These are phyloP conservation scores for Amazona ochrocephala DNA, from an alignment of 2,797 vertebrate species.

Conservation along the genomic window DNA sequence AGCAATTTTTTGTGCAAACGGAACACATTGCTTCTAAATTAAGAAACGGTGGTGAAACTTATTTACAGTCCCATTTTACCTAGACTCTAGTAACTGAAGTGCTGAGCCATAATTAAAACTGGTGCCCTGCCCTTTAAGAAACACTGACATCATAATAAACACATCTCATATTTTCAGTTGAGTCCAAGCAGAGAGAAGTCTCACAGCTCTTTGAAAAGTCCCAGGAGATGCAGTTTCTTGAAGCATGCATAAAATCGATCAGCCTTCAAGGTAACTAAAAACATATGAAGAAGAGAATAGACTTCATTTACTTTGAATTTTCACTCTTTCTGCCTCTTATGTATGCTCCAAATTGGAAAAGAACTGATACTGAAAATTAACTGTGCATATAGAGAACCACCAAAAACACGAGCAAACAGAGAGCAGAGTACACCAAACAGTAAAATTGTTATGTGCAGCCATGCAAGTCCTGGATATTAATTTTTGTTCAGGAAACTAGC, in stretches of 20 bases:
- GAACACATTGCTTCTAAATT: not conserved
- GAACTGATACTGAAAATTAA: not conserved
- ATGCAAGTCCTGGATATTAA: not conserved
- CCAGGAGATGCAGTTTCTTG: constrained; percentile 6
- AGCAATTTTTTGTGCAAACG: not conserved
- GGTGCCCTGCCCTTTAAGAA: constrained; percentile 45
- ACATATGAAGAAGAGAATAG: not conserved
- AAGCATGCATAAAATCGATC: not conserved
- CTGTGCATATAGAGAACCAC: not conserved
- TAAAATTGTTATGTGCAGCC: not conserved
- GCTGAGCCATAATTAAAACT: constrained; percentile 57
- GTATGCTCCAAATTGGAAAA: not conserved
- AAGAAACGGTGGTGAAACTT: not conserved
- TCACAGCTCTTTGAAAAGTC: not conserved
- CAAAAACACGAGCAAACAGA: not conserved
- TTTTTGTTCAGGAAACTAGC: not conserved
- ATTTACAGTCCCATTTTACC: constrained; percentile 41
- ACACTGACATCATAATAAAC: constrained; percentile 63
- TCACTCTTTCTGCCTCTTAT: not conserved
- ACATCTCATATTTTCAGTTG: constrained; percentile 24
- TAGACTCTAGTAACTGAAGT: constrained; percentile 33
- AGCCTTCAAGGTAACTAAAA: not conserved
- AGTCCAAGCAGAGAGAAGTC: constrained; percentile 11
- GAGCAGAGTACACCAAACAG: not conserved
- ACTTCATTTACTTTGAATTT: not conserved